phyloP scores from a whole-genome alignment of 2,888 invertebrate genomes.

The Scaptomyza flava region DNA sequence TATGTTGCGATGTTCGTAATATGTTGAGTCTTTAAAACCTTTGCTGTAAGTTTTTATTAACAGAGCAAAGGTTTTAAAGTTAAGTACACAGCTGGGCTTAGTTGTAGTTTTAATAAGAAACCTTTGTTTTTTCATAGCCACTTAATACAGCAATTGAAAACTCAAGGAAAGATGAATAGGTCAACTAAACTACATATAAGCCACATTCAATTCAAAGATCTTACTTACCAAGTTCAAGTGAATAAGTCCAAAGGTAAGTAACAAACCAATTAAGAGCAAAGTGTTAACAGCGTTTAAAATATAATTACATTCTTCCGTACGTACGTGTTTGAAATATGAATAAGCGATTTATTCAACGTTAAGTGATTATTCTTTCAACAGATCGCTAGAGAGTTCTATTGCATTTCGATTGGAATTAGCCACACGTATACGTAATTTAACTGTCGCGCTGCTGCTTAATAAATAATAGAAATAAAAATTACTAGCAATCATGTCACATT shows the following conservation, averaged over 20 bases:
- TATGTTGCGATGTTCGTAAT: background rate
- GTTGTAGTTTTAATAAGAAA: background rate
- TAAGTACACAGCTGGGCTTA: background rate
- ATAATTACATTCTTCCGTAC: conserved; percentile 1
- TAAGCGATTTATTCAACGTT: background rate
- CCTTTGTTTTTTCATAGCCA: conserved; percentile 20
- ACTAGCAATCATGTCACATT: conserved; percentile 19
- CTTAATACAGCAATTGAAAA: background rate
- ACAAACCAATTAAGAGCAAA: conserved; percentile 8
- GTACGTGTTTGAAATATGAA: conserved; percentile 41
- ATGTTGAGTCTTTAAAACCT: no score
- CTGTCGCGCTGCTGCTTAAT: conserved; percentile 11
- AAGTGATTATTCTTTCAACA: background rate
- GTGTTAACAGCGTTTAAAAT: conserved; percentile 1
- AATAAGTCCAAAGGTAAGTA: conserved; percentile 32
- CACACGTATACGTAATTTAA: conserved; percentile 40
- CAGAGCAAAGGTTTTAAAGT: conserved; percentile 3
- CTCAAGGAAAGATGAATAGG: conserved; percentile 12
- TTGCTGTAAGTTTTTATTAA: no score
- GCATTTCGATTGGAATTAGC: conserved; percentile 34
- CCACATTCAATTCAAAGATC: conserved; percentile 32
- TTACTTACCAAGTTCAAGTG: conserved; percentile 19
- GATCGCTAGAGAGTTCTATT: background rate
- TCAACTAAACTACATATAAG: background rate
- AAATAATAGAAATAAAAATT: background rate